Evolutionary conservation across 2,888 invertebrate genomes (phyloP).

Genomic region (Habroteleia sp.): DNA sequence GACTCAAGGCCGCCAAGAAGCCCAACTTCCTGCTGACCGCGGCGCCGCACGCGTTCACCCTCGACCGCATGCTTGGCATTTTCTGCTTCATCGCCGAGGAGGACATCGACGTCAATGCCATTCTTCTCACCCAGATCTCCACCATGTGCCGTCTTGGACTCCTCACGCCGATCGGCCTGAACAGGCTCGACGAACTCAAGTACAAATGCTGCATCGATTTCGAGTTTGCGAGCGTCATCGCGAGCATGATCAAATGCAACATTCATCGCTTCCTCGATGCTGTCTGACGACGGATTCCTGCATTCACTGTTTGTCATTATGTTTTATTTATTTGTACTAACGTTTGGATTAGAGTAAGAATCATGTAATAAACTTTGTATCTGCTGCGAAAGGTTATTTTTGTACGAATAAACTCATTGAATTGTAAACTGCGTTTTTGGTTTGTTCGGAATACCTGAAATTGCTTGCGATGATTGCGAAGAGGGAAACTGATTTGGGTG

Average conservation of each 20-base stretch:
- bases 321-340: too few species aligned
- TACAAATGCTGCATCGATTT: slow-evolving; percentile 93
- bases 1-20: slow-evolving; percentile 74
- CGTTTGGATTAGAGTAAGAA: too few species aligned
- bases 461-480: too few species aligned
- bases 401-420: too few species aligned
- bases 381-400: too few species aligned
- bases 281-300: too few species aligned
- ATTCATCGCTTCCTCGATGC: slow-evolving; percentile 10
- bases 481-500: too few species aligned
- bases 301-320: too few species aligned
- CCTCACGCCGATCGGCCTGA: slow-evolving; percentile 87
- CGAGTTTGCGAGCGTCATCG: slow-evolving; percentile 89
- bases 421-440: too few species aligned
- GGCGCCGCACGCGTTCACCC: slow-evolving; percentile 90
- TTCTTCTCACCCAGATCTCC: slow-evolving; percentile 92
- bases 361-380: too few species aligned
- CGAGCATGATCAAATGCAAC: slow-evolving; percentile 85
- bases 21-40: slow-evolving; percentile 81
- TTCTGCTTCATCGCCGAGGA: slow-evolving; percentile 94
- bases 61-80: slow-evolving; percentile 92
- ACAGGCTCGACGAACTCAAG: slow-evolving; percentile 89
- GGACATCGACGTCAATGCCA: slow-evolving; percentile 91
- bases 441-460: too few species aligned
- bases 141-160: slow-evolving; percentile 92